Conservation (phyloP, 2,797 vertebrate genomes). For the Semotilus atromaculatus region DNA sequence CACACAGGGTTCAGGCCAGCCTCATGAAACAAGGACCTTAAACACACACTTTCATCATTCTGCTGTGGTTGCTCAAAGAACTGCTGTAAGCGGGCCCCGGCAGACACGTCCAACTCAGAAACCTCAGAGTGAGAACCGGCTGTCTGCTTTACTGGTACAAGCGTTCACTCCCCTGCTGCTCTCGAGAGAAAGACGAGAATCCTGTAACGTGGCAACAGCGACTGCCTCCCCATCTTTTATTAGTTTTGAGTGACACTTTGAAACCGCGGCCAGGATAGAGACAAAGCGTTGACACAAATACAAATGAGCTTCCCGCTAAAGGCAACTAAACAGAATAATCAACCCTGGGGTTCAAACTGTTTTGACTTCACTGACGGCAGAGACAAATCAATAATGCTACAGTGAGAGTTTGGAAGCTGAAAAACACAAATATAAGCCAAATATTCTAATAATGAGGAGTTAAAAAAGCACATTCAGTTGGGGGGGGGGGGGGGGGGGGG, state of each 20-base stretch:
- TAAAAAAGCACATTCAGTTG: constrained; percentile 35
- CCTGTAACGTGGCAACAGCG: constrained; percentile 55
- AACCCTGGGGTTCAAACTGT: constrained; percentile 35
- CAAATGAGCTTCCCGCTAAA: constrained; percentile 62
- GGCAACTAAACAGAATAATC: constrained; percentile 49
- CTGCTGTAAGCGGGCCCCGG: constrained; percentile 60
- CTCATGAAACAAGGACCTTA: constrained; percentile 53
- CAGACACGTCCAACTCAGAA: constrained; percentile 59
- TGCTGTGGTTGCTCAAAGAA: constrained; percentile 50
- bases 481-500: constrained; percentile 52
- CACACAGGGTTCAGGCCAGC: constrained; percentile 72
- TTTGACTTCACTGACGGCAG: constrained; percentile 43
- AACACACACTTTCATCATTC: constrained; percentile 19
- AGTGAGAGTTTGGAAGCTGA: constrained; percentile 29
- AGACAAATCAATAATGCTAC: constrained; percentile 45
- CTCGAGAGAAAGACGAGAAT: constrained; percentile 53
- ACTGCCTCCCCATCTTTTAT: constrained; percentile 50
- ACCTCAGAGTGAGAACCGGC: constrained; percentile 56
- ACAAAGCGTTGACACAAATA: constrained; percentile 65
- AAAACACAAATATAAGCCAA: constrained; percentile 36
- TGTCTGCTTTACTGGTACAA: constrained; percentile 50
- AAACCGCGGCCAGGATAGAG: constrained; percentile 45
- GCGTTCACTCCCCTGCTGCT: constrained; percentile 59
- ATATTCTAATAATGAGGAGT: constrained; percentile 38
- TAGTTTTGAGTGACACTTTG: constrained; percentile 59